Conservation (phyloP, 2,797 vertebrate species). For the Myripristis murdjan region DNA sequence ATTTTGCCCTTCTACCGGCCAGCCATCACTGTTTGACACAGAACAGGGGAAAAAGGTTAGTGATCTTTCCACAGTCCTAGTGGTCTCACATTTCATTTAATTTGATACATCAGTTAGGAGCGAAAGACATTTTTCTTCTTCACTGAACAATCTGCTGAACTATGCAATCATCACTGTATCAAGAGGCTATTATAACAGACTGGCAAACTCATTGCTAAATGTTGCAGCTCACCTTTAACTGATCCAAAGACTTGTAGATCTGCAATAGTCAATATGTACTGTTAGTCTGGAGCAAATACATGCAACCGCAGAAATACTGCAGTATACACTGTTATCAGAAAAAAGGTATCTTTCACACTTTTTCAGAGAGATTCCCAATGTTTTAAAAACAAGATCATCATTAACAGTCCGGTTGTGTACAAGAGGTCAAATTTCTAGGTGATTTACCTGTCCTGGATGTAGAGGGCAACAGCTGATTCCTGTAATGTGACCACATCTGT, state of each 20-base stretch:
- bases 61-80: too few species aligned
- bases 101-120: constrained; percentile 73
- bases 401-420: constrained; percentile 76
- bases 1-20: background rate
- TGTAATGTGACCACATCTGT: too few species aligned
- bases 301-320: accelerated
- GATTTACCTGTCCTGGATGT: constrained; percentile 31
- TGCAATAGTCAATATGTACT: constrained; percentile 4
- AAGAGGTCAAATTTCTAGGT: accelerated
- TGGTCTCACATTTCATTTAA: background rate
- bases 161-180: constrained; percentile 73
- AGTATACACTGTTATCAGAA: constrained; percentile 88
- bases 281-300: accelerated
- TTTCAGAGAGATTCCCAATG: constrained; percentile 99
- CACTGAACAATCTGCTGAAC: constrained; percentile 75
- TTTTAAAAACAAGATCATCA: constrained; percentile 89
- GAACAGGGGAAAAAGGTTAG: too few species aligned
- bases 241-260: background rate
- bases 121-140: constrained; percentile 74
- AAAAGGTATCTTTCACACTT: constrained; percentile 86
- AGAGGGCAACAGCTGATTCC: accelerated
- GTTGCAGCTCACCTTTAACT: constrained; percentile 13
- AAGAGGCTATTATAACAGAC: background rate
- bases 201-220: too few species aligned
- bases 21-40: background rate